Evolutionary conservation across 2,113 vertebrate genomes (phyloP), one percentile per base, ranked within the genome.

Genomic region (Gadus macrocephalus): DNA sequence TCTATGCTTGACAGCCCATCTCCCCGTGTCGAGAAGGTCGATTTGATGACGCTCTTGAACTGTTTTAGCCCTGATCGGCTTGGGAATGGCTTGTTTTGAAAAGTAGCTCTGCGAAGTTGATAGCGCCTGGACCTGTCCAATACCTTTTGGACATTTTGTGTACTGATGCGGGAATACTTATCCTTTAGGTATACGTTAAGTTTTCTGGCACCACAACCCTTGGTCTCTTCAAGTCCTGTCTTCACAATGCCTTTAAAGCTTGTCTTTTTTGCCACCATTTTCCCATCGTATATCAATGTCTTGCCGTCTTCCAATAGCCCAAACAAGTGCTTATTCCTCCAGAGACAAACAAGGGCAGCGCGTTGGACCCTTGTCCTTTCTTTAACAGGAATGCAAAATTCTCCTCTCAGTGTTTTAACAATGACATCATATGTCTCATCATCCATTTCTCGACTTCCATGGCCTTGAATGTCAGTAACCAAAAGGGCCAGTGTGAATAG

Each of bases 11-110:
- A 71, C 49, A 27, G 15, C 9, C 69, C 60, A 64, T 71, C 64
- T 64, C 35, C 69, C 69, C 69, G 63, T 71, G 38, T 71, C 69
- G 53, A 70, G 62, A 28, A 70, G 62, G 61, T 63, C 61, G 53
- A 64, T 70, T 16, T 70, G 69, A 16, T 70, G 61, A 15, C 38
- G 20, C 16, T 71, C 61, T 20, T 56, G 42, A 25, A 25, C 25
- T 1, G 25, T 25, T 25, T 25, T 25, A 25, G 25, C 25, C 25
- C 25, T 25, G 25, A 25, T 25, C 25, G 25, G 25, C 25, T 25
- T 25, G 25, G 25, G 2, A 25, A 25, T 25, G 25, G 25, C 25
- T 25, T 25, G 25, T 25, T 25, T 25, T 25, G 25, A 25, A 25
- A 25, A 25, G 25, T 25, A 25, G 25, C 25, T 25, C 25, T 25